Evolutionary conservation across 2,113 vertebrate genomes (phyloP).

Genomic region (Nycticorax nycticorax): DNA sequence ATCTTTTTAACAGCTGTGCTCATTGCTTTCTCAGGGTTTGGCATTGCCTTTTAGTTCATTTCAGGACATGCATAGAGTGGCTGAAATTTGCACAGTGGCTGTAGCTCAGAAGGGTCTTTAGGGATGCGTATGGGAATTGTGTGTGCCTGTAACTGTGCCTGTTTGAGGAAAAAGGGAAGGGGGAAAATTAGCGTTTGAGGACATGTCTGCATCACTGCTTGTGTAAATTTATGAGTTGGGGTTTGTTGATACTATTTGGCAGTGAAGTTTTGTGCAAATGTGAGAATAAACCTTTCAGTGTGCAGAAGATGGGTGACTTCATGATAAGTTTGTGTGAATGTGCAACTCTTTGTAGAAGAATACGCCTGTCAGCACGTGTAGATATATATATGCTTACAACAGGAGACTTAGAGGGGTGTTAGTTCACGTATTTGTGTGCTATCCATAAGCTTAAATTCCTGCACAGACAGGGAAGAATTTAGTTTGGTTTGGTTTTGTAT

Average conservation of each 20-base stretch:
- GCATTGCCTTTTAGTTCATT: slow-evolving; percentile 4
- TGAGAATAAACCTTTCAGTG: neutral
- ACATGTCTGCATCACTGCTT: neutral
- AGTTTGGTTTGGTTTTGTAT: neutral
- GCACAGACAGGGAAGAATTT: neutral
- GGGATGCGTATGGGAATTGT: neutral
- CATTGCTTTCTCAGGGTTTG: neutral
- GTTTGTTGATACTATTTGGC: neutral
- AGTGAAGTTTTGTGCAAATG: neutral
- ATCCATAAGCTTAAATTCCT: neutral
- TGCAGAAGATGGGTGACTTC: neutral
- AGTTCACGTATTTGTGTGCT: neutral
- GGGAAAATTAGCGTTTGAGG: neutral
- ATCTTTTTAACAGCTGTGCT: slow-evolving; percentile 7
- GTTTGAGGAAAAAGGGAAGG: neutral
- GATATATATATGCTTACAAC: neutral
- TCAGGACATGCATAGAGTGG: neutral
- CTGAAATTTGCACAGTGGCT: neutral
- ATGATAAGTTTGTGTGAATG: neutral
- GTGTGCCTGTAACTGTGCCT: neutral
- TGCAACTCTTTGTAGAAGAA: neutral
- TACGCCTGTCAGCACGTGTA: neutral
- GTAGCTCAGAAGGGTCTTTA: neutral
- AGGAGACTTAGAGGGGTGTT: neutral
- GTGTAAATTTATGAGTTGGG: neutral